Evolutionary conservation across 2,113 vertebrate genomes (phyloP).

Genomic region (Rhineura floridana): DNA sequence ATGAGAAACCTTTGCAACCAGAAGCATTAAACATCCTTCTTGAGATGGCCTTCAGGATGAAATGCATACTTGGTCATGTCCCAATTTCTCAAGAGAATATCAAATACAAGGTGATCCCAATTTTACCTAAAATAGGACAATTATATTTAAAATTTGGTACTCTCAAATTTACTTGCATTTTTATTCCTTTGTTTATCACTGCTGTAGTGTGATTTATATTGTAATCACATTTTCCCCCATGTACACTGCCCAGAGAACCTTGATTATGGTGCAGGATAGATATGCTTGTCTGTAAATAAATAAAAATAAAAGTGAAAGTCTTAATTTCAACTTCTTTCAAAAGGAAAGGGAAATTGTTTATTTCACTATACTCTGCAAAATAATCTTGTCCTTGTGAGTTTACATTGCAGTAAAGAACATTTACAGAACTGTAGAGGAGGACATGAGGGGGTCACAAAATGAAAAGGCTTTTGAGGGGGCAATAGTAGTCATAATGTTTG

Average conservation of each 20-base stretch:
- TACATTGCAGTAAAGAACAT: neutral
- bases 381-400: no score
- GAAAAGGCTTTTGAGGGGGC: neutral
- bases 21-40: conserved; percentile 61
- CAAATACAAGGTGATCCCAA: conserved; percentile 12
- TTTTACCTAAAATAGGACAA: neutral
- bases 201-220: neutral
- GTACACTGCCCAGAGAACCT: neutral
- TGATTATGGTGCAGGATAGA: neutral
- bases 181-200: neutral
- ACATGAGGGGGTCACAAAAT: no score
- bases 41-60: conserved; percentile 37
- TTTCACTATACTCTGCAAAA: neutral
- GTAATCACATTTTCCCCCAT: neutral
- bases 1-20: conserved; percentile 58
- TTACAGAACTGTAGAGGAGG: neutral
- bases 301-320: neutral
- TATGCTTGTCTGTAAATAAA: no score
- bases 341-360: neutral
- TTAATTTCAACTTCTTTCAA: neutral
- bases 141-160: conserved; percentile 16
- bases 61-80: conserved; percentile 25
- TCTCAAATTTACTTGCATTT: conserved; percentile 5
- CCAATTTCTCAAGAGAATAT: neutral
- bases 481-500: neutral